Evolutionary conservation across 1,140 invertebrate genomes (phyloP), one percentile per base, ranked within the genome.

Genomic region (Cydia pomonella): DNA sequence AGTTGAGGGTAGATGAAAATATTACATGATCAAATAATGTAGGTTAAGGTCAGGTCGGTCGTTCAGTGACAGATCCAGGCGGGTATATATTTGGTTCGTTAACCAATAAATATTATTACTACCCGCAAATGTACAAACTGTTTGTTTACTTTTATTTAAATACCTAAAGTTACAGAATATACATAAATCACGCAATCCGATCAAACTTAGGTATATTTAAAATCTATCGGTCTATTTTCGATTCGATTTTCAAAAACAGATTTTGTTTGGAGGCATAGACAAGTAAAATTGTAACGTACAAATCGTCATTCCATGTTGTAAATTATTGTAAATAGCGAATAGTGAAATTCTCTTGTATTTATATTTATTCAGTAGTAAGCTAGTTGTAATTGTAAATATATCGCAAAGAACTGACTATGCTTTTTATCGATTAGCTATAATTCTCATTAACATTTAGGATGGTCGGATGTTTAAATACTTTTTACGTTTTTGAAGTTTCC

Each of bases 281-380:
- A 59, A 53, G 50, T 59, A 23, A 59, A 59, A 59, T 59, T 12
- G 21, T 59, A 62, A 88, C 89, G 89, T 91, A 91, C 89, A 91
- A 91, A 84, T 81, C 84, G 84, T 89, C 82, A 87, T 86, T 87
- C 81, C 80, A 84, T 83, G 76, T 83, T 91, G 89, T 91, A 89
- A 81, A 88, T 86, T 85, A 78, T 82, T 89, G 89, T 91, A 90
- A 76, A 91, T 87, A 91, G 81, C 80, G 87, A 85, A 81, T 77
- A 83, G 79, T 44, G 38, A 77, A 80, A 72, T 82, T 78, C 80
- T 81, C 81, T 78, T 87, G 85, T 89, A 91, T 86, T 90, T 88
- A 50, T 50, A 50, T 50, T 50, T 18, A 89, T 89, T 89, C 80
- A 74, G 78, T 82, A 81, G 78, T 88, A 84, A 83, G 79, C 69